Evolutionary conservation across 2,113 vertebrate genomes (phyloP).

Genomic region (Oryzias celebensis): DNA sequence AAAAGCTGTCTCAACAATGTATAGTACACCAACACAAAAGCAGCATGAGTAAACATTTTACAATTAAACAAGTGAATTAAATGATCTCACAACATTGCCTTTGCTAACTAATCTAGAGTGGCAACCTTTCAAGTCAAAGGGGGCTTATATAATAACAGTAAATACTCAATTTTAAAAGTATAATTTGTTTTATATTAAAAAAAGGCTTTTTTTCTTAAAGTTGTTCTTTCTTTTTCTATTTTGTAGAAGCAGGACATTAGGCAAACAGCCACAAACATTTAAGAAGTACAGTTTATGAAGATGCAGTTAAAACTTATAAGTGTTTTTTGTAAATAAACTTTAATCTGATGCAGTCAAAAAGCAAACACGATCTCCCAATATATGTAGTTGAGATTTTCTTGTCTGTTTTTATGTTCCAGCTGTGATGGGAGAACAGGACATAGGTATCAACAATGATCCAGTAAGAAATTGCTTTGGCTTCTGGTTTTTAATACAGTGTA

Average conservation of each 20-base stretch:
- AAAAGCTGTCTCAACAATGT: conserved; percentile 58
- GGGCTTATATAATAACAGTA: conserved; percentile 53
- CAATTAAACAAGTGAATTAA: conserved; percentile 54
- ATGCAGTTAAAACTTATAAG: no score
- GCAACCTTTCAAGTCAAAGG: conserved; percentile 39
- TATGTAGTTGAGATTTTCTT: conserved; percentile 13
- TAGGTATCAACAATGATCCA: conserved; percentile 33
- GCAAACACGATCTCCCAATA: conserved; percentile 8
- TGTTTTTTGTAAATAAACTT: conserved; percentile 3
- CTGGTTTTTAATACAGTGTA: conserved; percentile 41
- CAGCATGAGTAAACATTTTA: conserved; percentile 45
- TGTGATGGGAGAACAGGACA: conserved; percentile 24
- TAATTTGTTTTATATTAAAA: conserved; percentile 64
- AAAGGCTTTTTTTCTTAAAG: conserved; percentile 43
- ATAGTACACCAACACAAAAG: conserved; percentile 60
- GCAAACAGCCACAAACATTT: conserved; percentile 60
- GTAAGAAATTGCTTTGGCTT: conserved; percentile 66
- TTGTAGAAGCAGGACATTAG: conserved; percentile 59
- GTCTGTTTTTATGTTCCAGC: neutral
- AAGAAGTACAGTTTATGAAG: neutral
- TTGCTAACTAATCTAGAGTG: conserved; percentile 33
- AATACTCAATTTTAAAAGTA: conserved; percentile 63
- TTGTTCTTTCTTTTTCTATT: conserved; percentile 28
- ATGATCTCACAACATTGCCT: conserved; percentile 42
- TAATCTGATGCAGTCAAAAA: conserved; percentile 37